Evolutionary conservation across 1,140 invertebrate species (phyloP), one percentile per base, ranked within the genome.

Genomic region (Diploscapter pachys): DNA sequence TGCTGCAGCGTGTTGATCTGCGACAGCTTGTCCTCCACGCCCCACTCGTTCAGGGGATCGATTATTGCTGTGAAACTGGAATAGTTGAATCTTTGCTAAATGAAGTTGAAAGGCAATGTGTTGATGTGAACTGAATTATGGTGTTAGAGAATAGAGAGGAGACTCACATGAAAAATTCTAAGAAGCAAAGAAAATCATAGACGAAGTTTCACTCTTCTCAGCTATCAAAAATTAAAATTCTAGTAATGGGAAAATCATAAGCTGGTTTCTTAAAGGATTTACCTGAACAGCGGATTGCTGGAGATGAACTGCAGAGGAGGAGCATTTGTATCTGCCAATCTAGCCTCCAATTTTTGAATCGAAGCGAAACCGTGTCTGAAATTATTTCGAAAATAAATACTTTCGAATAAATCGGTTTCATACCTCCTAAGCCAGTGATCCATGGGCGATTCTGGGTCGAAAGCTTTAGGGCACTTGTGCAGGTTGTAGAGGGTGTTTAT

Each of bases 1-100:
- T 98, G 95, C 85, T 96, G 92, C 11, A 97, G 87, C 4, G 93
- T 94, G 80, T 96, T 96, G 3, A 93, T 92, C 88, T 96, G 94
- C 11, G 94, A 97, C 63, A 98, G 87, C 88, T 96, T 95, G 86
- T 97, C 94, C 86, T 93, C 92, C 73, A 92, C 89, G 71, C 89
- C 89, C 87, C 95, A 96, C 85, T 92, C 91, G 83, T 96, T 90
- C 75, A 96, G 93, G 8, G 92, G 92, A 87, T 98, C 95, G 80
- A 98, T 97, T 81, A 93, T 94, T 5, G 94, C 94, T 2, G 92
- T 91, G 87, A 96, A 95, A 83, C 92, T 92, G 51, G 73, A 74
- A 83, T 5, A 51, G 70, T 5, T 48, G n/a, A 55, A 49, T 64
- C 13, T 61, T 48, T 3, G 0, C 8, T n/a, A 55, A 4, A 0